Evolutionary conservation across 1,140 invertebrate genomes (phyloP).

Genomic region (Nasonia longicornis): DNA sequence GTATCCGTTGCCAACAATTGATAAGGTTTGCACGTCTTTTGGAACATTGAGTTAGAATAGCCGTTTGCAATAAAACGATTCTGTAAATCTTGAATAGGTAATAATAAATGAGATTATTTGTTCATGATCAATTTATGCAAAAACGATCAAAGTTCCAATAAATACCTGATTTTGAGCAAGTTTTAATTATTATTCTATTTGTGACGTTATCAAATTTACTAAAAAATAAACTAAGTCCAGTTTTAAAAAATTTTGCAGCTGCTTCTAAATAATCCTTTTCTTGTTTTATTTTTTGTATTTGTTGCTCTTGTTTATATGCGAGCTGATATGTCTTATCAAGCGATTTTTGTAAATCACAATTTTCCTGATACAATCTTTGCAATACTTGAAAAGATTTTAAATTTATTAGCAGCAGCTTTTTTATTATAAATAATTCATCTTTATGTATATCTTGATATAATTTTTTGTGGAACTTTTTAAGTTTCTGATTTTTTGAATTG

Average conservation of each 20-base stretch:
- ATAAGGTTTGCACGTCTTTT: background rate
- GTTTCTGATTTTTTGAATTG: background rate
- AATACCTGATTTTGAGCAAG: background rate
- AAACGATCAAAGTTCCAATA: background rate
- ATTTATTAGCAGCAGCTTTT: constrained; percentile 27
- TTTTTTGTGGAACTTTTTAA: background rate
- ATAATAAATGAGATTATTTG: background rate
- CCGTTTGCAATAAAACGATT: no score
- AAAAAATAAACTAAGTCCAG: background rate
- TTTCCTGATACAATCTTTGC: constrained; percentile 30
- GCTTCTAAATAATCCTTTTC: constrained; percentile 4
- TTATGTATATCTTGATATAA: background rate
- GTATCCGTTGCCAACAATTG: background rate
- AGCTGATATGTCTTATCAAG: background rate
- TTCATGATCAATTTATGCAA: background rate
- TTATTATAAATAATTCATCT: constrained; percentile 13
- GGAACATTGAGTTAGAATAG: no score
- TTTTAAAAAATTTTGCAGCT: background rate
- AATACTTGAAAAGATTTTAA: constrained; percentile 10
- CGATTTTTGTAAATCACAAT: constrained; percentile 29
- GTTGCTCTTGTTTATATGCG: background rate
- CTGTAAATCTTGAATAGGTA: no score
- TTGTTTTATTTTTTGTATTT: constrained; percentile 10
- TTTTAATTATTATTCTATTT: background rate
- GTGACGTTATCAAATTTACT: background rate